Base-by-base conservation (phyloP, 2,888 invertebrate species). In the Alloplasta piceator region DNA sequence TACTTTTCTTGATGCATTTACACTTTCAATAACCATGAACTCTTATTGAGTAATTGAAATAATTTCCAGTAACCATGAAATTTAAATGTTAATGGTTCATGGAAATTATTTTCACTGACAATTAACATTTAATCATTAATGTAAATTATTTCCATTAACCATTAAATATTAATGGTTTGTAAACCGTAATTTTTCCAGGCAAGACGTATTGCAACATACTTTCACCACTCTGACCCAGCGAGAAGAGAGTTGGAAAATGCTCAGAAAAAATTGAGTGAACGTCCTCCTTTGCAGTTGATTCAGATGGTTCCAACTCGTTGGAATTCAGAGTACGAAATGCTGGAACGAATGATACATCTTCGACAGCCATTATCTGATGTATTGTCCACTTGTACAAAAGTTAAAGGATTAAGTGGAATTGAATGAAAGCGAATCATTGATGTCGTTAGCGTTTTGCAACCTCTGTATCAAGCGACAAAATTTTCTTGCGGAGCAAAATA, bases 181-280 rank as follows among this genome's bases (percentile, higher is more conserved):
- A n/a, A n/a, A n/a, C n/a, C n/a, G n/a, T n/a, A n/a, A n/a, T n/a
- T n/a, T n/a, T n/a, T n/a, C n/a, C n/a, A n/a, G n/a, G n/a, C n/a
- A n/a, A n/a, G n/a, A n/a, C n/a, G n/a, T n/a, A 64, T 81, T 7
- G 70, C 70, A 14, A 78, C 70, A 9, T 70, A 77, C 43, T 81
- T 77, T 14, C 77, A 81, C 63, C 74, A 81, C 56, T 80, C 66
- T 50, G 26, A 26, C 26, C 60, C 66, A 58, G 52, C 61, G 7
- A 48, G 80, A 43, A 36, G 39, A 66, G 63, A 58, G 39, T 76
- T 75, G 10, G 43, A 66, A 60, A 9, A 39, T 4, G 56, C 76
- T 67, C 76, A 72, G 61, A 55, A 48, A 73, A 52, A 58, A 46
- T 12, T 67, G 9, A 38, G 41, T 50, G 36, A 52, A n/a, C n/a